Percentiles rank a stretch among this genome's conserved stretches.
phyloP scores from a whole-genome alignment of 2,113 vertebrate species.

The Illadopsis cleaveri region DNA sequence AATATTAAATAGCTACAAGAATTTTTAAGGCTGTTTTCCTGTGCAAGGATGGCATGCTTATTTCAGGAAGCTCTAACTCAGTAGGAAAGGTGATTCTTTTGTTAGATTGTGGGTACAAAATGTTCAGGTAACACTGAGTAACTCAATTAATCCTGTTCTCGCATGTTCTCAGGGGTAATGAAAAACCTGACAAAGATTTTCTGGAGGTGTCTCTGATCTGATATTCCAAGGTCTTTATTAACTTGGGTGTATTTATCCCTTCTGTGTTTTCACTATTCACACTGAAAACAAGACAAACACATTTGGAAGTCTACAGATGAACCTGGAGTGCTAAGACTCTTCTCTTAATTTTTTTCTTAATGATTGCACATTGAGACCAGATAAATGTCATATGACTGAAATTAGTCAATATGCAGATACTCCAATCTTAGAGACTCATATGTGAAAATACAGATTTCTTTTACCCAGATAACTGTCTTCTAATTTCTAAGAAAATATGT shows the following conservation, averaged over 20 bases:
- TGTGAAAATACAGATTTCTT: background rate
- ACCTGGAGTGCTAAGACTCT: fast-evolving
- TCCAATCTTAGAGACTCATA: background rate
- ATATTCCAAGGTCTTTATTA: background rate
- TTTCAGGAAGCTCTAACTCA: background rate
- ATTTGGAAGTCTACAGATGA: background rate
- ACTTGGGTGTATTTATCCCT: background rate
- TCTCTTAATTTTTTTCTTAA: background rate
- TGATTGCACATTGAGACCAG: background rate
- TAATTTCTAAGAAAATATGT: background rate
- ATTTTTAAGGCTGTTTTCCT: background rate
- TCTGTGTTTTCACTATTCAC: background rate
- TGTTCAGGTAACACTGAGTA: constrained; percentile 44
- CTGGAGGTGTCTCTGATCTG: background rate
- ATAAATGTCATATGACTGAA: background rate
- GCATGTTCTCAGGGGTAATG: background rate
- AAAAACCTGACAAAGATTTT: background rate
- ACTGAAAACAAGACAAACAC: background rate
- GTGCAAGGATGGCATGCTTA: background rate
- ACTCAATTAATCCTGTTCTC: constrained; percentile 32
- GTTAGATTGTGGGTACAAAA: background rate
- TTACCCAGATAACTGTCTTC: background rate
- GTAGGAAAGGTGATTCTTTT: background rate
- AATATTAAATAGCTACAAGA: background rate
- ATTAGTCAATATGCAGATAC: background rate